Base-by-base conservation (phyloP, 2,888 invertebrate genomes). In the Oegoconia quadripuncta region DNA sequence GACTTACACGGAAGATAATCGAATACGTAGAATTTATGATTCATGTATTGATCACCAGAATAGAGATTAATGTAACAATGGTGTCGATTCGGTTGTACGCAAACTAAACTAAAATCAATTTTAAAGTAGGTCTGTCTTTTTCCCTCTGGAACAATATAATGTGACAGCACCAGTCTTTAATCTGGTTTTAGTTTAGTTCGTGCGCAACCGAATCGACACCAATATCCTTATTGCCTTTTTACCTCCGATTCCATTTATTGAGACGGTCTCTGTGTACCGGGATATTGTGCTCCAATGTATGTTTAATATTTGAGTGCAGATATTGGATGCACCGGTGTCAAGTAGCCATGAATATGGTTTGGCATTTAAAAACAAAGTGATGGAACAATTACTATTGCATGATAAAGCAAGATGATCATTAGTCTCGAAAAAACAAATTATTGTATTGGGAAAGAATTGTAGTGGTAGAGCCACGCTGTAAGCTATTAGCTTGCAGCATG, bases 371-470 rank as follows among this genome's bases (percentile, higher is more conserved):
- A 12, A 1, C 13, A 37, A 13, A 8, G 22, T 3, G 26, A 31
- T 9, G 7, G 7, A 14, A 26, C 16, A 13, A 15, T 9, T 12
- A 37, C 15, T 29, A 26, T 29, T 25, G 14, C 26, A 15, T 11
- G 28, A 13, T n/a, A 39, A 34, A 35, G 35, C 33, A 20, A 9
- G 12, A 32, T 35, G 15, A 12, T 33, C n/a, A n/a, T n/a, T 33
- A 41, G 34, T 9, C 29, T n/a, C 44, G 44, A 44, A 44, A 44
- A 41, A 44, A 44, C 34, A n/a, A n/a, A n/a, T n/a, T n/a, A n/a
- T n/a, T n/a, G n/a, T n/a, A n/a, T n/a, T n/a, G n/a, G n/a, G n/a
- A n/a, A n/a, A n/a, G n/a, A n/a, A n/a, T n/a, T n/a, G n/a, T n/a
- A n/a, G n/a, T n/a, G n/a, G n/a, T n/a, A n/a, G n/a, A n/a, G n/a